Percentiles rank a stretch among this genome's conserved stretches.
Conservation (phyloP, 2,113 vertebrate species). For the Thermophis baileyi region DNA sequence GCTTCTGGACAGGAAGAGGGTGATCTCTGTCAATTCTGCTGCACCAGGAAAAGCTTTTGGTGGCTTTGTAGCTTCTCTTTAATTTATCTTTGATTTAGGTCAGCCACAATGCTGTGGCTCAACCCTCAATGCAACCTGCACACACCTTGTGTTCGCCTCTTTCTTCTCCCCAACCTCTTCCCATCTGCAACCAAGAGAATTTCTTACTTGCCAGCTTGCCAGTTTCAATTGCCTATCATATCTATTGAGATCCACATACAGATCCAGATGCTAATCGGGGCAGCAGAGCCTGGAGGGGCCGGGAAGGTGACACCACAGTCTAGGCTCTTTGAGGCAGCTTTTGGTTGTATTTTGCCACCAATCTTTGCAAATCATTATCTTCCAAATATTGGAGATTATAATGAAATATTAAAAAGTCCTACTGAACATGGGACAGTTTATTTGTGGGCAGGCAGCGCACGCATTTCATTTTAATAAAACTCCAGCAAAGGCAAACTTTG, state of each 20-base stretch:
- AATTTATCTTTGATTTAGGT: accelerated
- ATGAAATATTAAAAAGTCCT: accelerated
- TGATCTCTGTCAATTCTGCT: neutral
- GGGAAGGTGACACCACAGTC: neutral
- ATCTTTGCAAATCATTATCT: neutral
- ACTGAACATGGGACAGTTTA: accelerated
- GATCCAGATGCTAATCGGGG: accelerated
- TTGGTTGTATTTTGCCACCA: neutral
- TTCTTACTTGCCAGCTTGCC: neutral
- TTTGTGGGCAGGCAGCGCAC: neutral
- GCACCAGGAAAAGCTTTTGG: neutral
- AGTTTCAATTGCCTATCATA: neutral
- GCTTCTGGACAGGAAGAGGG: accelerated
- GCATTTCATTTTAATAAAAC: accelerated
- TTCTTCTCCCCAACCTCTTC: neutral
- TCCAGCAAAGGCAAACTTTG: neutral
- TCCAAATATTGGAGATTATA: neutral
- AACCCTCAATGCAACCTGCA: neutral
- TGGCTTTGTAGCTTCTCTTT: accelerated
- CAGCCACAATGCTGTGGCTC: neutral
- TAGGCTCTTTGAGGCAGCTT: accelerated
- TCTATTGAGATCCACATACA: neutral
- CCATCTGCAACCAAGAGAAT: neutral
- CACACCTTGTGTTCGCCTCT: neutral
- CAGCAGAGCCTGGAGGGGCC: accelerated